phyloP scores from a whole-genome alignment of 2,113 vertebrate species.

The Calyptommatus sinebrachiatus region DNA sequence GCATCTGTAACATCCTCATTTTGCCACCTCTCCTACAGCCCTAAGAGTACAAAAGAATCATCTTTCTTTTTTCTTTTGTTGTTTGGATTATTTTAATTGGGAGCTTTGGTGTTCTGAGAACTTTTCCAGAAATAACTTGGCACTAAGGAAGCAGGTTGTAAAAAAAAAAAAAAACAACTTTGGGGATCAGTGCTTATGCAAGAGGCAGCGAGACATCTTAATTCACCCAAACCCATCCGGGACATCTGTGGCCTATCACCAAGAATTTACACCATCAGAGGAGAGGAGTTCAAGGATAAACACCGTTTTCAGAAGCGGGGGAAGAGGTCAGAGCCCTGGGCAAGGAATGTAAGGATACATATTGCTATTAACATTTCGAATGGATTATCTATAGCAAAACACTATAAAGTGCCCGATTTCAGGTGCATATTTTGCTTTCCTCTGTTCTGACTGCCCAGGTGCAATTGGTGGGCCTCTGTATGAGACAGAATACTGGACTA shows the following conservation, averaged over 20 bases:
- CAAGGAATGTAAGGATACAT: neutral
- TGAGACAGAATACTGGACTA: too few species aligned
- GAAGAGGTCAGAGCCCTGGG: neutral
- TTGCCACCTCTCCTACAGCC: neutral
- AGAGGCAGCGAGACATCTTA: conserved; percentile 19
- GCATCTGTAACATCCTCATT: neutral
- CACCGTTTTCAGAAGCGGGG: neutral
- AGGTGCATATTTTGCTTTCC: too few species aligned
- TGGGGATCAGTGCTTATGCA: conserved; percentile 40
- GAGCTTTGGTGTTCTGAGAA: conserved; percentile 8
- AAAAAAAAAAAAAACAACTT: neutral
- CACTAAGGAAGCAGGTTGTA: conserved; percentile 22
- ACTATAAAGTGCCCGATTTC: too few species aligned
- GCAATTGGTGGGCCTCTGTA: too few species aligned
- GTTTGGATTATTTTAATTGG: conserved; percentile 43
- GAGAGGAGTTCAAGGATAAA: neutral
- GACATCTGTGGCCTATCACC: conserved; percentile 12
- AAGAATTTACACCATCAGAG: accelerated
- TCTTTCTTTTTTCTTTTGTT: neutral
- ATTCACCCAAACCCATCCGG: conserved; percentile 3
- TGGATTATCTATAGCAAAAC: too few species aligned
- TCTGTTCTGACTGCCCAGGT: too few species aligned
- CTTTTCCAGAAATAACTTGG: conserved; percentile 41
- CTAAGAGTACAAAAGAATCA: conserved; percentile 21
- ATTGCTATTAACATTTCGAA: too few species aligned